Conservation (phyloP, 2,797 vertebrate genomes). For the Cossypha heuglini region DNA sequence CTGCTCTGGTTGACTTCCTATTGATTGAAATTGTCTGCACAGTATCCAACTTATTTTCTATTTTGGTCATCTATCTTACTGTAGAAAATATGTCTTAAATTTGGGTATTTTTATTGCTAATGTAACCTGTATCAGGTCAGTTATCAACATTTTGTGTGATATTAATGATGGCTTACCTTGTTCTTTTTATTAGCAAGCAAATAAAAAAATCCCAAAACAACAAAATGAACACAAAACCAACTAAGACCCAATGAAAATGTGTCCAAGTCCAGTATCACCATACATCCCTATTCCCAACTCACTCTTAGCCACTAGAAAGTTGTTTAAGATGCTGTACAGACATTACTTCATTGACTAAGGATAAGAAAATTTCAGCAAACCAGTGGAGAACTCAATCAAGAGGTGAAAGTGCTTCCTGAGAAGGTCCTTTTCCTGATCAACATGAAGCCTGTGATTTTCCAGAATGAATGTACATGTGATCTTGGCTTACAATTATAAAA, state of each 20-base stretch:
- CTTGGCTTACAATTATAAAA: not conserved
- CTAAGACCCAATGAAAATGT: fast-evolving
- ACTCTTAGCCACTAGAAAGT: not conserved
- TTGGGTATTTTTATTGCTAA: not conserved
- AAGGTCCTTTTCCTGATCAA: not conserved
- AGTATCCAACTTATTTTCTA: not conserved
- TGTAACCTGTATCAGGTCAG: not conserved
- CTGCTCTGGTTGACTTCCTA: not conserved
- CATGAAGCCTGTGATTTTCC: not conserved
- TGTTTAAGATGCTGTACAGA: not conserved
- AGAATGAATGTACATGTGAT: not conserved
- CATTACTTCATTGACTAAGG: not conserved
- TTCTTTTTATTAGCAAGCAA: not conserved
- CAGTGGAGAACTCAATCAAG: not conserved
- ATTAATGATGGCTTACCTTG: not conserved
- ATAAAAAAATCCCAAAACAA: not conserved
- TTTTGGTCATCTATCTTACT: not conserved
- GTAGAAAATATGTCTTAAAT: not conserved
- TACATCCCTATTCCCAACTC: not conserved
- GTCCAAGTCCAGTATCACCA: not conserved
- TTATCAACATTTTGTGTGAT: not conserved
- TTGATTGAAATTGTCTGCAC: not conserved
- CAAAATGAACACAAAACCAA: not conserved
- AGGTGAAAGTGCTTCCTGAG: not conserved
- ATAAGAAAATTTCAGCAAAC: not conserved